Evolutionary conservation across 2,113 vertebrate species (phyloP).

Genomic region (Scomber colias): DNA sequence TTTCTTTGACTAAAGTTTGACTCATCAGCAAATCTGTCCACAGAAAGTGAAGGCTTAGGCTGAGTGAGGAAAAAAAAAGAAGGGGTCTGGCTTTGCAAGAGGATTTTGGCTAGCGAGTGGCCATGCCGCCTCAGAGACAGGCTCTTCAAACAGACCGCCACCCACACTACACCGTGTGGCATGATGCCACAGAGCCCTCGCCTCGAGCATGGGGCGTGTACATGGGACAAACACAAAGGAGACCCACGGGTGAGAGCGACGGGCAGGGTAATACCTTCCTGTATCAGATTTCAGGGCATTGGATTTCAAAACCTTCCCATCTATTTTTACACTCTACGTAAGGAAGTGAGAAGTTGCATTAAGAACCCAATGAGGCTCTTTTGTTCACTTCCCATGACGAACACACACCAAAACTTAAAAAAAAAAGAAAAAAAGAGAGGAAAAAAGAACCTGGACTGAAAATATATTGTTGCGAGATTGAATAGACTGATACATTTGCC

Average conservation of each 20-base stretch:
- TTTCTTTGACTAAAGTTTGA: constrained; percentile 4
- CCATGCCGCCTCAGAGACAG: constrained; percentile 59
- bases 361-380: constrained; percentile 42
- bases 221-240: constrained; percentile 80
- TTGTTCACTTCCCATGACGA: constrained; percentile 42
- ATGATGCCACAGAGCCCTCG: constrained; percentile 73
- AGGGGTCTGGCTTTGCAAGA: constrained; percentile 18
- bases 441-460: constrained; percentile 10
- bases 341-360: constrained; percentile 69
- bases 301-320: constrained; percentile 71
- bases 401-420: background rate
- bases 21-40: constrained; percentile 31
- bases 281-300: constrained; percentile 74
- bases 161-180: constrained; percentile 74
- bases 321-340: constrained; percentile 74
- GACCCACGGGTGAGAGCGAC: constrained; percentile 75
- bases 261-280: constrained; percentile 77
- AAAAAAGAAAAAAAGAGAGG: too few species aligned
- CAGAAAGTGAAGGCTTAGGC: constrained; percentile 11
- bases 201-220: constrained; percentile 77
- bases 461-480: constrained; percentile 45
- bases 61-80: background rate
- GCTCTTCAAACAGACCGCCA: constrained; percentile 74
- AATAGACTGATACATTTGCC: constrained; percentile 52
- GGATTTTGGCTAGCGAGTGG: constrained; percentile 58